Conservation (phyloP, 92 coral and sea anemone genomes). For the Anthopleura xanthogrammica region DNA sequence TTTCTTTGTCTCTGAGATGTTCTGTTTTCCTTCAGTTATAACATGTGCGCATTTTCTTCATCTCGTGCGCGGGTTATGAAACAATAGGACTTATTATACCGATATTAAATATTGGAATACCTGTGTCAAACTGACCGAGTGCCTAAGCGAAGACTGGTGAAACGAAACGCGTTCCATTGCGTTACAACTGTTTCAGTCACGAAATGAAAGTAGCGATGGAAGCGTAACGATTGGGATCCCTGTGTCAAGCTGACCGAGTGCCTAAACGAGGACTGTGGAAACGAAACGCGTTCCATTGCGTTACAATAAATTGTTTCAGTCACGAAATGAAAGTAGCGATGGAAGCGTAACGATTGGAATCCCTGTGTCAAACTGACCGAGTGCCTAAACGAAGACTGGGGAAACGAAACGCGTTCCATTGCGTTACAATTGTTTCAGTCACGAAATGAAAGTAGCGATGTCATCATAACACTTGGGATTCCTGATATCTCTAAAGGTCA, state of each 20-base stretch:
- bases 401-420: not conserved
- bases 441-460: not conserved
- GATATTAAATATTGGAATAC: not conserved
- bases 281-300: not conserved
- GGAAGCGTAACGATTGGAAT: not conserved
- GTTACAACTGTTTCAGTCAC: not conserved
- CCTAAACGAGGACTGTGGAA: not conserved
- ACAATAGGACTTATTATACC: no score
- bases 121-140: not conserved
- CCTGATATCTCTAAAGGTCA: not conserved
- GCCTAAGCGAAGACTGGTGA: not conserved
- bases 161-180: not conserved
- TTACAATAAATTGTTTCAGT: not conserved
- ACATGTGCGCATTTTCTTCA: no score
- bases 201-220: not conserved
- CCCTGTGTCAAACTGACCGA: not conserved
- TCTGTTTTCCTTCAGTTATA: no score
- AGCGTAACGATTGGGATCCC: not conserved
- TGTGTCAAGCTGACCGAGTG: not conserved
- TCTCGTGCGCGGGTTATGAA: no score
- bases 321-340: not conserved
- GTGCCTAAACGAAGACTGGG: not conserved
- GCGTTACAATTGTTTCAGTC: not conserved
- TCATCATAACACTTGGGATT: no score
- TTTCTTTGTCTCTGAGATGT: no score